Evolutionary conservation across 2,888 invertebrate species (phyloP).

Genomic region (Cheilosia pagana): DNA sequence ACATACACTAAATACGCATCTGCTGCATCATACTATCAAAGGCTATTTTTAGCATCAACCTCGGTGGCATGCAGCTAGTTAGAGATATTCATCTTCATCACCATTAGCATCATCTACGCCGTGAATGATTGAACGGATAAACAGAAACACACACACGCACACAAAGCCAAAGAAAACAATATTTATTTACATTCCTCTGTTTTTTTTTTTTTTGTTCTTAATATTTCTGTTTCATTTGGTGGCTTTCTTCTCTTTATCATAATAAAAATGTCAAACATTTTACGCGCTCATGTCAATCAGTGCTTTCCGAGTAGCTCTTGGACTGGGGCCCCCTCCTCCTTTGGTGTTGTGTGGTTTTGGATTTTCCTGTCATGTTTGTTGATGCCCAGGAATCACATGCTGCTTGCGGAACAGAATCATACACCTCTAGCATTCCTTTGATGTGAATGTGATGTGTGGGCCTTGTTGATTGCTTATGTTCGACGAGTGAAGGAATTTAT

Average conservation of each 20-base stretch:
- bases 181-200: conserved; percentile 16
- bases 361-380: conserved; percentile 61
- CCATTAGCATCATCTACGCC: conserved; percentile 62
- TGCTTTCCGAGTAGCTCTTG: conserved; percentile 7
- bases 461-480: conserved; percentile 55
- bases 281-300: conserved; percentile 68
- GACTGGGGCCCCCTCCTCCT: background rate
- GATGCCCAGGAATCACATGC: conserved; percentile 47
- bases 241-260: conserved; percentile 51
- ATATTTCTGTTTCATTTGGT: conserved; percentile 11
- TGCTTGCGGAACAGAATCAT: conserved; percentile 11
- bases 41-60: conserved; percentile 52
- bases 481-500: conserved; percentile 65
- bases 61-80: conserved; percentile 70
- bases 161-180: conserved; percentile 10
- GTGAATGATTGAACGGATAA: conserved; percentile 64
- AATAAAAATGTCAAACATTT: conserved; percentile 74
- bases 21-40: conserved; percentile 19
- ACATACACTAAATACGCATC: conserved; percentile 52
- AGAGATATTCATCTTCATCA: conserved; percentile 69
- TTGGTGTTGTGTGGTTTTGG: conserved; percentile 56
- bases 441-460: conserved; percentile 30
- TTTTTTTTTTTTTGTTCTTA: conserved; percentile 10
- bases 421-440: conserved; percentile 52
- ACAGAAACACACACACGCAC: conserved; percentile 39